Percentiles rank a stretch among this genome's conserved stretches.
Evolutionary conservation across 2,888 invertebrate genomes (phyloP).

Genomic region (Aethes cnicana): DNA sequence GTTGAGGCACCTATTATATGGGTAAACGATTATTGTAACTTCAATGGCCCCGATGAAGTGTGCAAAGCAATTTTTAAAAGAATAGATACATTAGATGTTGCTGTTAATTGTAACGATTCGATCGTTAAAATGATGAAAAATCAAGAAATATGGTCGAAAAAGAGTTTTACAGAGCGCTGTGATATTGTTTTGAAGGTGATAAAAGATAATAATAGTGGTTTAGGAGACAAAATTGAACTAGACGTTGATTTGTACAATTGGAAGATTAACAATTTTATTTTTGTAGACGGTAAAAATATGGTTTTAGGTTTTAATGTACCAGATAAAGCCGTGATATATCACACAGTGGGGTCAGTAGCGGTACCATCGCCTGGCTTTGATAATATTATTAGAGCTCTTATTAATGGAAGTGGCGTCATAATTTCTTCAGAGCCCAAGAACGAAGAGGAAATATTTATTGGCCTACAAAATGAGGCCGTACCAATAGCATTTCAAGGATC

Average conservation of each 20-base stretch:
- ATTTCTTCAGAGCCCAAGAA: conserved; percentile 20
- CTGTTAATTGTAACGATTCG: neutral
- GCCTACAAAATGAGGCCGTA: conserved; percentile 8
- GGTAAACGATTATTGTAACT: conserved; percentile 52
- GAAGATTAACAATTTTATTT: conserved; percentile 26
- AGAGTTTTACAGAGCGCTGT: conserved; percentile 8
- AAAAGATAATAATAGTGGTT: conserved; percentile 13
- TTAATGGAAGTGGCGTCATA: conserved; percentile 23
- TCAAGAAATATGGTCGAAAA: conserved; percentile 26
- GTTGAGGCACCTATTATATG: conserved; percentile 43
- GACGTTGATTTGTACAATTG: conserved; percentile 33
- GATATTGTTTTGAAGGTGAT: conserved; percentile 10
- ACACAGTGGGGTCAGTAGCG: conserved; percentile 21
- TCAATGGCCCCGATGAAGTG: conserved; percentile 44
- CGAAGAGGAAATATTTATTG: conserved; percentile 19
- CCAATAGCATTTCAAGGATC: conserved; percentile 14
- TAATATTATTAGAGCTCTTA: conserved; percentile 25
- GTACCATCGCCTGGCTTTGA: conserved; percentile 25
- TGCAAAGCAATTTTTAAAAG: conserved; percentile 32
- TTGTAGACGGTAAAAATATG: neutral
- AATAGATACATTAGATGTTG: conserved; percentile 19
- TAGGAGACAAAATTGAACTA: conserved; percentile 37
- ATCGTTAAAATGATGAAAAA: conserved; percentile 7
- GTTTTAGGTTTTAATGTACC: conserved; percentile 23
- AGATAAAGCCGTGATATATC: conserved; percentile 21